Evolutionary conservation across 2,113 vertebrate species (phyloP), one percentile per base, ranked within the genome.

Genomic region (Dolichallabes microphthalmus): DNA sequence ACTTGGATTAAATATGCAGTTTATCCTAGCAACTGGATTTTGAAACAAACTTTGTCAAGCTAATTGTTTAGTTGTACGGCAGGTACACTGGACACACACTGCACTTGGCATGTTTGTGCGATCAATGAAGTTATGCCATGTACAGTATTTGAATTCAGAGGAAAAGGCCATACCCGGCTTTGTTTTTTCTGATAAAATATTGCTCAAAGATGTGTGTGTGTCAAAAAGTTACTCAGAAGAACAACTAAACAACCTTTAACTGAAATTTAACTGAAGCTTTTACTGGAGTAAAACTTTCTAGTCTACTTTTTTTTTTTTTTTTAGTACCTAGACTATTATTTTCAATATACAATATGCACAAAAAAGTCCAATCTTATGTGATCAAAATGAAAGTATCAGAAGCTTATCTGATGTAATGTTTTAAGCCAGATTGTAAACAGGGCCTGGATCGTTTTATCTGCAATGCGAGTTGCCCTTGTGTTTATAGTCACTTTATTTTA

Each of bases 361-460:
- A 77, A 45, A 32, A 60, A 25, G 10, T 39, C 9, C 35, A 78
- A 32, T 27, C 30, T 22, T 6, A 17, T 20, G 11, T 58, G 12
- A 58, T 52, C 66, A 82, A 73, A 60, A 55, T 73, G 12, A 71
- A 82, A 82, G 52, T 35, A 68, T 30, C 22, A 81, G 25, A 50
- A 27, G 22, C 19, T 22, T 32, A 15, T 2, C 20, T 52, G 39
- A 13, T 82, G 45, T 50, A 20, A 27, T 68, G 25, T 68, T n/a
- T n/a, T n/a, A n/a, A n/a, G n/a, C n/a, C 52, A 39, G 20, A 80
- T 13, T 45, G 30, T 12, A 39, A 6, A 9, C 39, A 39, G 12
- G 15, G 11, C 13, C 27, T 60, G 3, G 11, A 32, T 17, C 13
- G 27, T 35, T 9, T 52, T 27, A 63, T 66, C 5, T 76, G 7